Conservation (phyloP, 2,113 vertebrate species). For the Lonchura striata region DNA sequence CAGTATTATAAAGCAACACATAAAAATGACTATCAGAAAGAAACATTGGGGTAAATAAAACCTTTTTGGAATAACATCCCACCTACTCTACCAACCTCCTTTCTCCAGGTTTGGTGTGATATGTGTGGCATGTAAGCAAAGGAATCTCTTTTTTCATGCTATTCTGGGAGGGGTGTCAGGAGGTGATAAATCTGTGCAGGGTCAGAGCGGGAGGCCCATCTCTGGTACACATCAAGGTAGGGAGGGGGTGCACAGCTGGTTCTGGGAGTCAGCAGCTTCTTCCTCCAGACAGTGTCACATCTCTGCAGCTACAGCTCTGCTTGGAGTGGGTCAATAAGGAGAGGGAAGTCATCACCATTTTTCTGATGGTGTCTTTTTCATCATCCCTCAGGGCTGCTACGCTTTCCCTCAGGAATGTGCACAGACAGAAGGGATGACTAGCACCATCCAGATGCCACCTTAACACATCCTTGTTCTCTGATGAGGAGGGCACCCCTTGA, state of each 20-base stretch:
- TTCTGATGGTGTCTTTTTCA: not conserved
- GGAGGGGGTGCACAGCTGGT: not conserved
- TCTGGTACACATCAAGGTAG: not conserved
- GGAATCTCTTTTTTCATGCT: not conserved
- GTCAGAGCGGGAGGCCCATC: not conserved
- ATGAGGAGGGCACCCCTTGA: not conserved
- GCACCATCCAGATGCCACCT: accelerated
- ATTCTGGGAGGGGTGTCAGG: not conserved
- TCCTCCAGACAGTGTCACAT: not conserved
- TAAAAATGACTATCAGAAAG: constrained; percentile 50
- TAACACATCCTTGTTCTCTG: not conserved
- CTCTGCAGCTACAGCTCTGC: not conserved
- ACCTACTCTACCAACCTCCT: not conserved
- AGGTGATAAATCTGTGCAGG: not conserved
- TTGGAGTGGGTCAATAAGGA: not conserved
- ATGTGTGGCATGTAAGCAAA: constrained; percentile 5
- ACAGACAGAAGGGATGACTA: not conserved
- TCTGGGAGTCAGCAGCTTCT: not conserved
- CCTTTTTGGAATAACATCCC: not conserved
- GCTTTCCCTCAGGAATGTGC: not conserved
- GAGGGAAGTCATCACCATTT: not conserved
- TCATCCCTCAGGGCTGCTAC: not conserved
- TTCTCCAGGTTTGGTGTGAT: constrained; percentile 30
- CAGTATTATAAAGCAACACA: not conserved
- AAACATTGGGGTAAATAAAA: not conserved